Percentiles rank a stretch among this genome's conserved stretches.
Evolutionary conservation across 2,113 vertebrate genomes (phyloP).

Genomic region (Coturnix japonica): DNA sequence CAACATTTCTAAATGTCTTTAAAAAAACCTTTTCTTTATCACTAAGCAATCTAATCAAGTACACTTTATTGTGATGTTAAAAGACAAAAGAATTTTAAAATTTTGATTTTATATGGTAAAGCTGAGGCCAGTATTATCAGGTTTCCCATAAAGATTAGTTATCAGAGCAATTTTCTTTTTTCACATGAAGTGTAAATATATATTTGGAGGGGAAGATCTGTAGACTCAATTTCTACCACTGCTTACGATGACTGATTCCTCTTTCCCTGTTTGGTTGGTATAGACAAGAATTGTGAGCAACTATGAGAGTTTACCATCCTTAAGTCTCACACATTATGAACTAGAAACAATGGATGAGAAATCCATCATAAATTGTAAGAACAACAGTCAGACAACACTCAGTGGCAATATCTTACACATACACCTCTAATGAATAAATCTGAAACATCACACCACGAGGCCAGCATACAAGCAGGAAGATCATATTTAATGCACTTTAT

Average conservation of each 20-base stretch:
- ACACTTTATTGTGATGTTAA: not conserved
- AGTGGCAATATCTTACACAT: accelerated
- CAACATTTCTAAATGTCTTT: not conserved
- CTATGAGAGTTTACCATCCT: not conserved
- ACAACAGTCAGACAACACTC: not conserved
- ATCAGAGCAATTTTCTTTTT: not conserved
- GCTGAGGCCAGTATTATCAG: not conserved
- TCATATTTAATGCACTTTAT: not conserved
- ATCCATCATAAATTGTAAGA: not conserved
- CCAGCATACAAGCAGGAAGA: not conserved
- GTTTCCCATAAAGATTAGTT: not conserved
- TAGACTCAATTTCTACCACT: not conserved
- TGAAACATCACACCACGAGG: not conserved
- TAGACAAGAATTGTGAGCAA: not conserved
- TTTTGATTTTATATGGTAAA: not conserved
- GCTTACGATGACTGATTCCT: not conserved
- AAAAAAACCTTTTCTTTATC: not conserved
- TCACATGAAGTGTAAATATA: not conserved
- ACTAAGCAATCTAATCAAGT: not conserved
- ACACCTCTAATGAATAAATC: not conserved
- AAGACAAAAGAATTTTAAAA: not conserved
- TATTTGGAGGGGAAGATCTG: not conserved
- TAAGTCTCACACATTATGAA: not conserved
- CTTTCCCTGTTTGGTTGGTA: not conserved
- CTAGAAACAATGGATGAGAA: not conserved